Evolutionary conservation across 2,888 invertebrate genomes (phyloP).

Genomic region (Megalurothrips usitatus): DNA sequence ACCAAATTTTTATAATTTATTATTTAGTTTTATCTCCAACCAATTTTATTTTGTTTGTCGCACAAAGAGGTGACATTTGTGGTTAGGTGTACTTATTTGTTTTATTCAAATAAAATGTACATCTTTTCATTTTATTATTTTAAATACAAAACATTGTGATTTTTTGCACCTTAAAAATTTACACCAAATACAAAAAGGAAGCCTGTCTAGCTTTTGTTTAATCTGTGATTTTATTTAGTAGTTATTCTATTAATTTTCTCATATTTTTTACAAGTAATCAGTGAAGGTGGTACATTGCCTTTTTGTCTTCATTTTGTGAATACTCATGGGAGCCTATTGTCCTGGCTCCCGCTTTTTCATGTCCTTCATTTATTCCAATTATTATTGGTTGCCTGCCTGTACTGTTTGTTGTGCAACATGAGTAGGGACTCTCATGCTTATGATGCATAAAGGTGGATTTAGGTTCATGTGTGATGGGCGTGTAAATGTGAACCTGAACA

Average conservation of each 20-base stretch:
- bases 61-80: slow-evolving; percentile 17
- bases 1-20: slow-evolving; percentile 14
- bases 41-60: slow-evolving; percentile 23
- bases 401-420: not conserved
- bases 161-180: not conserved
- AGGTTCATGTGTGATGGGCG: too few relatives aligned
- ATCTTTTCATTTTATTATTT: slow-evolving; percentile 7
- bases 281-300: not conserved
- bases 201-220: not conserved
- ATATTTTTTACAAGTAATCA: not conserved
- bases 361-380: not conserved
- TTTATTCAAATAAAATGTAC: slow-evolving; percentile 23
- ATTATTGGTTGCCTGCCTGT: not conserved
- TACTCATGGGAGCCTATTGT: slow-evolving; percentile 13
- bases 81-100: slow-evolving; percentile 25
- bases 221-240: slow-evolving; percentile 23
- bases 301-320: not conserved
- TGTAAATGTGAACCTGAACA: too few relatives aligned
- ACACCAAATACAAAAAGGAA: not conserved
- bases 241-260: not conserved
- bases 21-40: not conserved
- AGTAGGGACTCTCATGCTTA: too few relatives aligned
- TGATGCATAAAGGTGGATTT: too few relatives aligned
- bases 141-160: slow-evolving; percentile 14
- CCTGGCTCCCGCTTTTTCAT: not conserved